Percentiles rank a stretch among this genome's conserved stretches.
phyloP scores from a whole-genome alignment of 2,888 invertebrate genomes.

The Synanthedon tipuliformis region DNA sequence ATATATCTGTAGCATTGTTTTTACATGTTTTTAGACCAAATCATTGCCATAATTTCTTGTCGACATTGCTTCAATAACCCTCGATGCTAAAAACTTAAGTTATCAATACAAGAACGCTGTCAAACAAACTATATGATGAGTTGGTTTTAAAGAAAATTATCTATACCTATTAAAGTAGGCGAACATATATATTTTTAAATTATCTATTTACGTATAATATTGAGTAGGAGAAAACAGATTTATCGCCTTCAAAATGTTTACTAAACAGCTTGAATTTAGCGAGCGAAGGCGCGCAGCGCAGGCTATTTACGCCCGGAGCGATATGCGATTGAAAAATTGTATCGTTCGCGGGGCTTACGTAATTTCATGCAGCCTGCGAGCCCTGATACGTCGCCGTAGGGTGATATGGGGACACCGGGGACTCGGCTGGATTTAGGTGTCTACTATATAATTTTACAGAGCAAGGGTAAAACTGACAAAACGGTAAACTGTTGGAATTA shows the following conservation, averaged over 20 bases:
- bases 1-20: no score
- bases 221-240: neutral
- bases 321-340: conserved; percentile 61
- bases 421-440: neutral
- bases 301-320: conserved; percentile 38
- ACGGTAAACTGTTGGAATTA: neutral
- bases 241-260: conserved; percentile 35
- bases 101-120: no score
- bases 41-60: no score
- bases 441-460: neutral
- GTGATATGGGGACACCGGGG: neutral
- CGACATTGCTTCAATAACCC: no score
- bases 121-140: no score
- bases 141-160: no score
- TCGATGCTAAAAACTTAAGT: no score
- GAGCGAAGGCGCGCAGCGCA: conserved; percentile 14
- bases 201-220: neutral
- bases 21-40: no score
- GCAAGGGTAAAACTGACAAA: neutral
- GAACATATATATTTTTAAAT: no score
- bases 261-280: conserved; percentile 44
- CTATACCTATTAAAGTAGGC: no score
- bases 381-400: conserved; percentile 9
- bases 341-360: conserved; percentile 37
- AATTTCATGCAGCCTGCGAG: conserved; percentile 41